Evolutionary conservation across 2,797 vertebrate species (phyloP).

Genomic region (Esox lucius): DNA sequence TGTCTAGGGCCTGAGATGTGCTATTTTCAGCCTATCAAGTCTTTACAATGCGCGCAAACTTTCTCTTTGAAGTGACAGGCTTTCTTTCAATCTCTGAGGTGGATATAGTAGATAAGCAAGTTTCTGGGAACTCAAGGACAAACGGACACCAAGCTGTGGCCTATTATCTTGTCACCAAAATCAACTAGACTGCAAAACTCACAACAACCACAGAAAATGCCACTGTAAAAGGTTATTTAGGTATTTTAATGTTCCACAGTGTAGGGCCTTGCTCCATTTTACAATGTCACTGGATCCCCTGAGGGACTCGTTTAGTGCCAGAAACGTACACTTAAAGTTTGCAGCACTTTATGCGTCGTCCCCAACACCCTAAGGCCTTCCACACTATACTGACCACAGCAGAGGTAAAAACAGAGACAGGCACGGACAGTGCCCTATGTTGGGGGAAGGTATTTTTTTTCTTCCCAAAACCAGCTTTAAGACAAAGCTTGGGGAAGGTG

Average conservation of each 20-base stretch:
- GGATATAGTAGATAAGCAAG: constrained; percentile 28
- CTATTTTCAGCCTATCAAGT: constrained; percentile 49
- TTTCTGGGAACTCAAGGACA: constrained; percentile 41
- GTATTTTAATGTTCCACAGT: constrained; percentile 32
- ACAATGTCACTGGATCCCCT: constrained; percentile 54
- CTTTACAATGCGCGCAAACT: constrained; percentile 41
- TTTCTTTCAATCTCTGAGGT: constrained; percentile 33
- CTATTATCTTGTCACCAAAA: constrained; percentile 42
- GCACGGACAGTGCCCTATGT: constrained; percentile 19
- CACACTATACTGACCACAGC: constrained; percentile 20
- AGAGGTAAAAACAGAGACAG: not conserved
- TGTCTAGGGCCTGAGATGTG: constrained; percentile 53
- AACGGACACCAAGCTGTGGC: constrained; percentile 29
- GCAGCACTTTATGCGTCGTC: constrained; percentile 23
- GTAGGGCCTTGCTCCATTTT: constrained; percentile 51
- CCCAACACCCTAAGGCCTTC: constrained; percentile 32
- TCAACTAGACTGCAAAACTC: constrained; percentile 22
- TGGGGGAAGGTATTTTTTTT: constrained; percentile 33
- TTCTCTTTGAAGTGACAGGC: constrained; percentile 45
- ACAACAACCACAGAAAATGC: constrained; percentile 41
- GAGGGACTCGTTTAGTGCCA: constrained; percentile 54
- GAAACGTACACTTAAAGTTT: constrained; percentile 48
- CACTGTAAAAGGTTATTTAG: constrained; percentile 34
- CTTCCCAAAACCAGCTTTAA: constrained; percentile 34
- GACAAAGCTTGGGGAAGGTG: constrained; percentile 42